Evolutionary conservation across 1,140 invertebrate genomes (phyloP).

Genomic region (Temnothorax nylanderi): DNA sequence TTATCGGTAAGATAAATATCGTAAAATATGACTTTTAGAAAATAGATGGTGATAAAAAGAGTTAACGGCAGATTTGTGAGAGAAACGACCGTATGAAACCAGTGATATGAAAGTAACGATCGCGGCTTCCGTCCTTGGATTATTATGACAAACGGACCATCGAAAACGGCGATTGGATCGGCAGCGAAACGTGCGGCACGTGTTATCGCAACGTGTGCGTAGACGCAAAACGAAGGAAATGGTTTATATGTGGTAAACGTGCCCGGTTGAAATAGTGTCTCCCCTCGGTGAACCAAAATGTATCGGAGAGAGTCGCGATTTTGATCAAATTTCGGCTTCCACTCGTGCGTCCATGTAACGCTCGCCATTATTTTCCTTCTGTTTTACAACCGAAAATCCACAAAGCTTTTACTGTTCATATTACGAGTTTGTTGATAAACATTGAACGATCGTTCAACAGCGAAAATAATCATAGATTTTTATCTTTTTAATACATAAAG

Average conservation of each 20-base stretch:
- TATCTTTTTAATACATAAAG: not conserved
- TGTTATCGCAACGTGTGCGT: conserved; percentile 49
- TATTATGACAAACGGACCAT: conserved; percentile 60
- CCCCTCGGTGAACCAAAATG: conserved; percentile 47
- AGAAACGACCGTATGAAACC: conserved; percentile 18
- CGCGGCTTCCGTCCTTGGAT: conserved; percentile 40
- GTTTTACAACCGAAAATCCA: not conserved
- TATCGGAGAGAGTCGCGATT: conserved; percentile 46
- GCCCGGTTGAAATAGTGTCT: conserved; percentile 41
- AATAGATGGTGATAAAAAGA: conserved; percentile 25
- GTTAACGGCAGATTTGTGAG: conserved; percentile 25
- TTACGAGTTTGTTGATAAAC: not conserved
- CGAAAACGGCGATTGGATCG: conserved; percentile 58
- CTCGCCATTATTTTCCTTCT: conserved; percentile 18
- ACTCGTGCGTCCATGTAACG: not conserved
- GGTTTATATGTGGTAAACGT: conserved; percentile 58
- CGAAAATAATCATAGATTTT: conserved; percentile 11
- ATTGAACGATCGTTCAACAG: not conserved
- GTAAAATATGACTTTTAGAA: conserved; percentile 39
- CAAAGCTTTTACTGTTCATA: conserved; percentile 13
- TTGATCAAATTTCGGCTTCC: conserved; percentile 42
- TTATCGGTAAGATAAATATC: conserved; percentile 34
- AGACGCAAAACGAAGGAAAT: conserved; percentile 58
- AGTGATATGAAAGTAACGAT: conserved; percentile 49
- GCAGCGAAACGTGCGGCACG: conserved; percentile 39